Conservation (phyloP, 2,888 invertebrate species). For the Operophtera brumata region DNA sequence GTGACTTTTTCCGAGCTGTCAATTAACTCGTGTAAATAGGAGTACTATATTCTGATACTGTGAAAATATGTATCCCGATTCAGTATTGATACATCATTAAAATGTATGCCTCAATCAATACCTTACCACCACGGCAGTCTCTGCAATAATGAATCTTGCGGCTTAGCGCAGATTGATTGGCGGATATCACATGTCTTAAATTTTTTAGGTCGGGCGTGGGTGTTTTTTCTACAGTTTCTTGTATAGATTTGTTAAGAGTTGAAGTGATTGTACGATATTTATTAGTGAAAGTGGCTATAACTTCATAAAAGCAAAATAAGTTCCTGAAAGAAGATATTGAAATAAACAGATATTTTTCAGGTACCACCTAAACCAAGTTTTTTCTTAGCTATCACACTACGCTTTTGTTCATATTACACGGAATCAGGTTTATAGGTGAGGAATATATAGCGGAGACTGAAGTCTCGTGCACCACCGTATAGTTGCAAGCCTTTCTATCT, state of each 20-base stretch:
- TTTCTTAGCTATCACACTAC: no score
- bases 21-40: neutral
- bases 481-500: no score
- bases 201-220: constrained; percentile 14
- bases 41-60: neutral
- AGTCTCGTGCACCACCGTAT: no score
- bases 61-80: neutral
- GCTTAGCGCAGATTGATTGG: constrained; percentile 16
- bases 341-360: no score
- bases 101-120: constrained; percentile 19
- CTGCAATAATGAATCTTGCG: constrained; percentile 14
- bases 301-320: neutral
- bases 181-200: constrained; percentile 18
- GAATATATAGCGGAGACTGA: no score
- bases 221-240: neutral
- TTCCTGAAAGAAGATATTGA: neutral
- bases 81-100: constrained; percentile 20
- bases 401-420: no score
- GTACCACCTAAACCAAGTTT: no score
- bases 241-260: neutral
- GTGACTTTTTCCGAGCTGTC: neutral
- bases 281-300: no score
- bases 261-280: no score
- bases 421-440: no score
- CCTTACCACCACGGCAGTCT: constrained; percentile 11